Base-by-base conservation (phyloP, 2,797 vertebrate species). In the Sciaenops ocellatus region DNA sequence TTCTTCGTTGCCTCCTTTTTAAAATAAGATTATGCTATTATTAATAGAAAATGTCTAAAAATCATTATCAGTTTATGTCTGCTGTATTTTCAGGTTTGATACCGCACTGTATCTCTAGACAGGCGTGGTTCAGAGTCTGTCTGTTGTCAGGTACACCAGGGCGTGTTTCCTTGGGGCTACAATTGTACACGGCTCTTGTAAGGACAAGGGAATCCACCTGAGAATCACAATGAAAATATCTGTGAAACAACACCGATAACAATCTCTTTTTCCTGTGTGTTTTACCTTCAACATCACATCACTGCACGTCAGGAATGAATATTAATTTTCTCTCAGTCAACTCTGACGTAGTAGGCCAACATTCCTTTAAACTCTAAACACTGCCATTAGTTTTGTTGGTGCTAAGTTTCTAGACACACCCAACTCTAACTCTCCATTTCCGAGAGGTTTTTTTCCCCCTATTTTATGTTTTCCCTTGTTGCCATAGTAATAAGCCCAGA, bases 401-500 rank as follows among this genome's bases (percentile, higher is more conserved):
- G 63, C 67, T 18, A 5, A 55, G 54, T 74, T 73, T 61, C 18
- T 69, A 34, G 79, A 75, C 87, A 90, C 89, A 81, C 91, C 86
- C 86, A 73, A 26, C 64, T 51, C 61, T 24, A 30, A 61, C 74
- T 78, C 75, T 85, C 41, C 63, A 51, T 82, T 76, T 66, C 64
- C 79, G 26, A 84, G 13, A 55, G 2, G 0, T n/a, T 72, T 63
- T 63, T 38, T 28, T 38, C 22, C 24, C 62, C 34, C 18, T 75
- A 46, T 85, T 80, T 57, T 47, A 52, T 87, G 79, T 91, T 87
- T 85, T 87, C 57, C 86, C 51, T 76, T 66, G 92, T 94, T 93
- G 85, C 90, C 85, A 93, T 92, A 84, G 92, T 83, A 93, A 92
- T 89, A 72, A 80, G 75, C 69, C 44, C 18, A 46, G 78, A 1